Evolutionary conservation across 2,113 vertebrate species (phyloP), one percentile per base, ranked within the genome.

Genomic region (Labeo rohita): DNA sequence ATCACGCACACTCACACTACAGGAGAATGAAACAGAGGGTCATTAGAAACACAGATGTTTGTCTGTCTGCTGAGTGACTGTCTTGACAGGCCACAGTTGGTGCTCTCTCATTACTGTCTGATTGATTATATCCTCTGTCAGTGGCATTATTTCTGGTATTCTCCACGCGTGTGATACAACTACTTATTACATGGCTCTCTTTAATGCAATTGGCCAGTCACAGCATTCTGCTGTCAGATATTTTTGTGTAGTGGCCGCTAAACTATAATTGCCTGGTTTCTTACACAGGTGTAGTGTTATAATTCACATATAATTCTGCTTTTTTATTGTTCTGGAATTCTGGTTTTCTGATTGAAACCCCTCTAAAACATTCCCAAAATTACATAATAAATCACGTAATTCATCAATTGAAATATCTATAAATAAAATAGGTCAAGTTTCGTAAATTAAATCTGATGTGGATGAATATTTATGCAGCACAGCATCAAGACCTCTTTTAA

Each of bases 81-180:
- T 82, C 75, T 65, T 77, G 59, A 87, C 75, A 84, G n/a, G 50
- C 59, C 80, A 87, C 81, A 84, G 74, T 70, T 86, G 85, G 54
- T 39, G 65, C 43, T 61, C 86, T 47, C 73, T 75, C 68, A 83
- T 83, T 76, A 75, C 59, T 63, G 56, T 28, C 72, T 88, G 87
- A 77, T 82, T 56, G 61, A 88, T 82, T 36, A 43, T 43, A 36
- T 61, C 65, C n/a, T 77, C 52, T 75, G 52, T 52, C 52, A 56
- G 70, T 77, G 61, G 18, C 84, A 76, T 68, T 39, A 81, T 85
- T 80, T 28, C 36, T 15, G 11, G 7, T 54, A n/a, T 59, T 85
- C n/a, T 39, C 28, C 66, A 39, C 7, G 8, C 5, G 6, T 39
- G 16, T 75, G 47, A 86, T 81, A 23, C 21, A 65, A 16, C 23